Evolutionary conservation across 2,113 vertebrate species (phyloP), one percentile per base, ranked within the genome.

Genomic region (Erythrolamprus reginae): DNA sequence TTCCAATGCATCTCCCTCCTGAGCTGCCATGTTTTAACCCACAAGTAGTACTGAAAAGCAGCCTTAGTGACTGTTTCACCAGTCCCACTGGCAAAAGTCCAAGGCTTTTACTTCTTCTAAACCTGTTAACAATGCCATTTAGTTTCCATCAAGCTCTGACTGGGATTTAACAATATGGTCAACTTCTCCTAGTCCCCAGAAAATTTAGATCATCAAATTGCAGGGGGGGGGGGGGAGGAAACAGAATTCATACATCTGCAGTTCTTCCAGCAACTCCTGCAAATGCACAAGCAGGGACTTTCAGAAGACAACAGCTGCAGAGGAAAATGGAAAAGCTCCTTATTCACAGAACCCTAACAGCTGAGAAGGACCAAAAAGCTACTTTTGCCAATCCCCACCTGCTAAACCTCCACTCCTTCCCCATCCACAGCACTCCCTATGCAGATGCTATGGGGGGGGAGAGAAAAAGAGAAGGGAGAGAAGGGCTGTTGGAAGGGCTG

Each of bases 161-260:
- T 51, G 86, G 84, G 82, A 56, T 58, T 87, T 83, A 88, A 83
- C 28, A 58, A 88, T 58, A 91, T 33, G 33, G 86, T 50, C 48
- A 55, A 88, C 24, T 50, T 82, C 42, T 77, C 90, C 58, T 48
- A 4, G 24, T 10, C 23, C 45, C 28, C 48, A 86, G 8, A 50
- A 83, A 88, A 91, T 86, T 91, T 88, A 88, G 47, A 88, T 91
- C 86, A 91, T 91, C 42, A 7, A 26, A 42, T 77, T 61, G 53
- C 86, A 56, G 90, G 9, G 45, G 55, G 89, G 56, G n/a, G n/a
- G n/a, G n/a, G n/a, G n/a, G n/a, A n/a, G n/a, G n/a, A n/a, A n/a
- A 90, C 9, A 42, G 23, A 45, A 50, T 50, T 55, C n/a, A 19
- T 48, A 58, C 86, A 91, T 83, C 86, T 61, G 89, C 89, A 86